Evolutionary conservation across 2,888 invertebrate genomes (phyloP), one percentile per base, ranked within the genome.

Genomic region (Podabrus alpinus): DNA sequence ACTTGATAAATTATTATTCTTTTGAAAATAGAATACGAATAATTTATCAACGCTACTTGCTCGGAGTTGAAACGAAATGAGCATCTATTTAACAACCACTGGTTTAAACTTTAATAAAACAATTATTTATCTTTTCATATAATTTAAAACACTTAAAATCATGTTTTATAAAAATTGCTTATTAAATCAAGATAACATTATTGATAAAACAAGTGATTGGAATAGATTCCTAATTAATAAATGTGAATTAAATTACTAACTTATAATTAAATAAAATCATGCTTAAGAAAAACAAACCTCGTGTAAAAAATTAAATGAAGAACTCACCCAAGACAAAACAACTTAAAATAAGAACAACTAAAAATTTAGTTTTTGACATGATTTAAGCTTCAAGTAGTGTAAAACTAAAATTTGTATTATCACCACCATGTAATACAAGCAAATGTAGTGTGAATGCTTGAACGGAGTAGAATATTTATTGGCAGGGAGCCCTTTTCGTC

Each of bases 401-500:
- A n/a, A 45, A 45, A 45, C 45, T 45, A 45, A 45, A 29, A 7
- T 45, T 45, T 45, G n/a, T 45, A n/a, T n/a, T n/a, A 45, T 45
- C 45, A 45, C 45, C 7, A 45, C 45, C 45, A 45, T 45, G 45
- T 45, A 45, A 45, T 45, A 45, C 45, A 45, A n/a, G 45, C 45
- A 45, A 45, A 45, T 45, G 45, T 45, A 45, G 45, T 45, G n/a
- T 45, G 45, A 45, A 45, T n/a, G 45, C 45, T n/a, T 45, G 45
- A n/a, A 45, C 45, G 45, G 45, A 45, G n/a, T n/a, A 45, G 45
- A 45, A 45, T 45, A n/a, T 45, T 45, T 45, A 74, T 71, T 74
- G 68, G 74, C 71, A 71, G 66, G 64, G 74, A 68, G 71, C 71
- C 74, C 74, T 71, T 74, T 74, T 71, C 71, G 19, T 68, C n/a